Evolutionary conservation across 2,888 invertebrate species (phyloP).

Genomic region (Drosophila emarginata): DNA sequence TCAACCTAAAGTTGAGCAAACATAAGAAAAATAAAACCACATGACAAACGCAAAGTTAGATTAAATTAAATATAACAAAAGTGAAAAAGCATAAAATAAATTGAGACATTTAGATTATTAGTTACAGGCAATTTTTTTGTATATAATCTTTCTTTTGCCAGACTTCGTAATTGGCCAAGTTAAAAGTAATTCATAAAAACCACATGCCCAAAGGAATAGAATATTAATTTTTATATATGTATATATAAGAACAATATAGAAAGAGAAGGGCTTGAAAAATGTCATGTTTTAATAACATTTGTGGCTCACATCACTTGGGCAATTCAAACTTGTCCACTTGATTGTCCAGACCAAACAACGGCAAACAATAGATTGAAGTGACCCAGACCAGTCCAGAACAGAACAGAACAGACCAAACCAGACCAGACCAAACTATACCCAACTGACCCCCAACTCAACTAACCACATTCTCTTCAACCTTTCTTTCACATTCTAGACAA

Average conservation of each 20-base stretch:
- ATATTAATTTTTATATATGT: not conserved
- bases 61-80: no score
- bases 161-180: constrained; percentile 14
- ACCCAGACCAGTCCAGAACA: not conserved
- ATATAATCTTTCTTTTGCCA: not conserved
- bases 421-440: constrained; percentile 3
- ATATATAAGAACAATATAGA: not conserved
- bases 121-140: not conserved
- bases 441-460: not conserved
- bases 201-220: not conserved
- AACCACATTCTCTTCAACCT: constrained; percentile 1
- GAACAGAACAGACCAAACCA: not conserved
- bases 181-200: not conserved
- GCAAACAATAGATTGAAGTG: constrained; percentile 15
- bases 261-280: constrained; percentile 14
- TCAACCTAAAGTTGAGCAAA: no score
- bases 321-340: constrained; percentile 63
- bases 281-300: constrained; percentile 43
- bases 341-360: constrained; percentile 52
- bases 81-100: no score
- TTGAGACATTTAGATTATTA: not conserved
- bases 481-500: constrained; percentile 49
- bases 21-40: no score
- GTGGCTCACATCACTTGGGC: constrained; percentile 16
- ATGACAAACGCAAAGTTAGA: no score